Percentiles rank a stretch among this genome's conserved stretches.
phyloP scores from a whole-genome alignment of 2,113 vertebrate genomes.

The Cyprinus carpio region DNA sequence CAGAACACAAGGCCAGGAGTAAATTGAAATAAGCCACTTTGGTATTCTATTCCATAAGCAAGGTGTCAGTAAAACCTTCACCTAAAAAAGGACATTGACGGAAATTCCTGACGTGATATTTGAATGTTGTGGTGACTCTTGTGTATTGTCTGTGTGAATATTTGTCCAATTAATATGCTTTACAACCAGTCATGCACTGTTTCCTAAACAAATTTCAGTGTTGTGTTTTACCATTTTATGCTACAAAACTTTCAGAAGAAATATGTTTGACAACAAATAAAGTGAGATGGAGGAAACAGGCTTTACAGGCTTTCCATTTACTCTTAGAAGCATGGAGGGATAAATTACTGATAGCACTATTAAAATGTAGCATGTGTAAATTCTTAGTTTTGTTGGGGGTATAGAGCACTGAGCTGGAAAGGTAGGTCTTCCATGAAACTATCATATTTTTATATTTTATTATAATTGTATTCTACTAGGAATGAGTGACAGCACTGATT shows the following conservation, averaged over 20 bases:
- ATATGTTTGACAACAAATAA: constrained; percentile 15
- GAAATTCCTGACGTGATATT: not conserved
- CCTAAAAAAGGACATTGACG: constrained; percentile 16
- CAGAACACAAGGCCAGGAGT: constrained; percentile 46
- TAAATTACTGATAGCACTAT: constrained; percentile 56
- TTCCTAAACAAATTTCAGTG: constrained; percentile 23
- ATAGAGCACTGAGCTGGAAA: constrained; percentile 12
- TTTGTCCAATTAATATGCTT: constrained; percentile 13
- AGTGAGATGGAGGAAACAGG: not conserved
- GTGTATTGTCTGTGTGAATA: not conserved
- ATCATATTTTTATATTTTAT: not conserved
- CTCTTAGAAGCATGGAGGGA: constrained; percentile 24
- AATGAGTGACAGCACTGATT: not conserved
- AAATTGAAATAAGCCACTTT: constrained; percentile 53
- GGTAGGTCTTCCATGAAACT: constrained; percentile 10
- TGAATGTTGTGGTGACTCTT: not conserved
- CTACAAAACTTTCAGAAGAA: not conserved
- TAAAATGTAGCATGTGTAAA: constrained; percentile 56
- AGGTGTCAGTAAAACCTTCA: constrained; percentile 20
- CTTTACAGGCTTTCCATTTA: constrained; percentile 2
- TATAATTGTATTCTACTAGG: not conserved
- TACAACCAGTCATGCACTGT: not conserved
- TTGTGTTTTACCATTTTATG: constrained; percentile 21
- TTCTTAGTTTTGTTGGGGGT: constrained; percentile 35
- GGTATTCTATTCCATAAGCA: not conserved